Evolutionary conservation across 2,888 invertebrate genomes (phyloP).

Genomic region (Meiosimyza platycephala): DNA sequence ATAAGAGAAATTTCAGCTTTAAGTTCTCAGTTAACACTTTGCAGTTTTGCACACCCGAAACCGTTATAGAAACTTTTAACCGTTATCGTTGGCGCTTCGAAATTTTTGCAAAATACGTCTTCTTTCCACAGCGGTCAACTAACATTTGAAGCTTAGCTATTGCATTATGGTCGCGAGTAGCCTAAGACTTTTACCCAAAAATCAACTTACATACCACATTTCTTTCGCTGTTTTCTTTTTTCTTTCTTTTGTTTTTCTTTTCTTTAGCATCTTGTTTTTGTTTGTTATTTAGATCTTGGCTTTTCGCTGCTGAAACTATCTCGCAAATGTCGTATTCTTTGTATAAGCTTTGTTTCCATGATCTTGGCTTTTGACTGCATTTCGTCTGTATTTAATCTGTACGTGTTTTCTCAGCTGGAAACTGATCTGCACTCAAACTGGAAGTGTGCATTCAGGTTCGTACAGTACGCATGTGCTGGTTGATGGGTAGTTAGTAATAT

Average conservation of each 20-base stretch:
- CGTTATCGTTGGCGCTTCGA: background rate
- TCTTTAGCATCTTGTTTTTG: background rate
- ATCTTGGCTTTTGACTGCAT: no score
- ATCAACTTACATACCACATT: slow-evolving; percentile 49
- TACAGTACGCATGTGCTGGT: no score
- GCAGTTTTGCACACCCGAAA: slow-evolving; percentile 40
- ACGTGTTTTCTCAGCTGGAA: no score
- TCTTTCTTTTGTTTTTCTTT: slow-evolving; percentile 17
- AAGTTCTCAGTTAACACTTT: slow-evolving; percentile 10
- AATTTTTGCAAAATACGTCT: slow-evolving; percentile 44
- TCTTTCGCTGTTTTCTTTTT: slow-evolving; percentile 44
- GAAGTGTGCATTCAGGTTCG: no score
- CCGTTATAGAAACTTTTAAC: background rate
- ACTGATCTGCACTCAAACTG: no score
- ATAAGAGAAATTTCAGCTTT: slow-evolving; percentile 14
- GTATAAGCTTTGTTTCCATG: no score
- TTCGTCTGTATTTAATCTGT: no score
- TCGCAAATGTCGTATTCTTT: no score
- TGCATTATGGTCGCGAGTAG: slow-evolving; percentile 44
- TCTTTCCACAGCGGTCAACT: slow-evolving; percentile 49
- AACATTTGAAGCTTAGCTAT: slow-evolving; percentile 51
- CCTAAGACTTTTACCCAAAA: slow-evolving; percentile 55
- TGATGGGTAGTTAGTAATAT: no score
- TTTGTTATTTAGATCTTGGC: background rate
- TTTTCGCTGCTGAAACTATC: no score